Evolutionary conservation across 2,888 invertebrate species (phyloP), one percentile per base, ranked within the genome.

Genomic region (Drosophila peninsularis): DNA sequence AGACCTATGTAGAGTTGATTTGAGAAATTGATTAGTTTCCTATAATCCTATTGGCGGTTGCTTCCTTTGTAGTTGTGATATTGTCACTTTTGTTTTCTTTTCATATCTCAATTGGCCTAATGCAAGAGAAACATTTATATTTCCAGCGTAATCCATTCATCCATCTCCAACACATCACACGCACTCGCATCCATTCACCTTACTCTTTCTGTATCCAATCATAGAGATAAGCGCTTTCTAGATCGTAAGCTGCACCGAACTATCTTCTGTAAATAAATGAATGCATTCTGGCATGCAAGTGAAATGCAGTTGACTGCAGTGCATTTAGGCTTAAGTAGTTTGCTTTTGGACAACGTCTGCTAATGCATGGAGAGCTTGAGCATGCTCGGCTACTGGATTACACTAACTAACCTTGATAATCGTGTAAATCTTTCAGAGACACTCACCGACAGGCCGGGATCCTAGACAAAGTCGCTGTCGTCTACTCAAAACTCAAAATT

Each of bases 401-500:
- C 30, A 24, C 47, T 36, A 58, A 60, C 37, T 64, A 64, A 73
- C 50, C 41, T 66, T 52, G 72, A 63, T 45, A 47, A 63, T 78
- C 52, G 67, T 79, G 62, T 77, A 70, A 62, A 70, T 79, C 64
- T 87, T 85, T 79, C 79, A 85, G 84, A 84, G 55, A 72, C 71
- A 62, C 82, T 70, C 70, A 71, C 54, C 70, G 75, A 80, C 49
- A 75, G 54, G 66, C 75, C 71, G 55, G 77, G 74, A 84, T 61
- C 72, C 68, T 86, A 88, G 62, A 64, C 54, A 73, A 71, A 66
- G 67, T 65, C 82, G 80, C 79, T 71, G 82, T 82, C 82, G 79
- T 78, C 75, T 69, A 62, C 64, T 88, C 56, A 56, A 56, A 82
- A 85, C 86, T 88, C 88, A 85, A 88, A 88, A 85, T 82, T 88